Base-by-base conservation (phyloP, 2,113 vertebrate genomes). In the Hassar affinis region DNA sequence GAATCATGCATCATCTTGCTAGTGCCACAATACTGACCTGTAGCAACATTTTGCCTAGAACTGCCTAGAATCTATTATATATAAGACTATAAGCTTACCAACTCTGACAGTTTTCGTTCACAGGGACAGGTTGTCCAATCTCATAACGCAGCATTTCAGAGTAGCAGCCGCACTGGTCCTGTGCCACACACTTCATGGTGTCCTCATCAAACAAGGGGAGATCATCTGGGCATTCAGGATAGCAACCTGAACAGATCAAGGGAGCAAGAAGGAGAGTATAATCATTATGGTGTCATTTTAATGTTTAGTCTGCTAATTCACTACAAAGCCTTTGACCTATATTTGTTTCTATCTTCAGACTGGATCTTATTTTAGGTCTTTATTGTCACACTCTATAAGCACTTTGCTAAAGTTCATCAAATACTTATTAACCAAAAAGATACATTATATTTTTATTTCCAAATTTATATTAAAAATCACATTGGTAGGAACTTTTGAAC, bases 171-270 rank as follows among this genome's bases (percentile, higher is more conserved):
- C 97, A 99, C 0, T 88, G 25, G 33, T 91, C 64, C 84, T 80
- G 78, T 17, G 86, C 0, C 38, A 98, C 95, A 80, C 97, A 99
- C 1, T 87, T 92, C 97, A 98, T 99, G 3, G 57, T 88, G 72
- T 96, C 96, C 89, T 99, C 97, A 77, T 99, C 93, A 81, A 99
- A 97, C 91, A 95, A 95, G 1, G 96, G 94, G 1, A 94, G 80
- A 6, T 86, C 83, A 2, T 89, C 68, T 11, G 98, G 95, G 86
- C 98, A 99, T 4, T 94, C 88, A 84, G 98, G 97, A 89, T 99
- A 99, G 88, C 97, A 99, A 45, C 98, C 98, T 99, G 87, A 8
- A 87, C 87, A 7, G 72, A 14, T n/a, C 33, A 74, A 30, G 6
- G 51, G 78, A 76, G 15, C 18, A 47, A 54, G 15, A 59, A 76